Base-by-base conservation (phyloP, 2,888 invertebrate genomes). In the Dryomyza anilis region DNA sequence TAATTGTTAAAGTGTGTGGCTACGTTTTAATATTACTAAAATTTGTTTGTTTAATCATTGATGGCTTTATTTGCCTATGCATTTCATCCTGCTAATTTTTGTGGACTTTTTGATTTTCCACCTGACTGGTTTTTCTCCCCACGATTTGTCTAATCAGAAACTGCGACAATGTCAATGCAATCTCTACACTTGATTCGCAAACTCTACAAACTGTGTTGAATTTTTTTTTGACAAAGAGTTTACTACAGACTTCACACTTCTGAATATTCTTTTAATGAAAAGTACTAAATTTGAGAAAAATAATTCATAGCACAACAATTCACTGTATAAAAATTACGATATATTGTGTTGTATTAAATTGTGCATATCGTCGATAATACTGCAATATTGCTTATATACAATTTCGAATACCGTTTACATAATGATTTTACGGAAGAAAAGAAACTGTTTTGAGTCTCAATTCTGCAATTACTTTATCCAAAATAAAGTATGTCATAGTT, bases 101-200 rank as follows among this genome's bases (percentile, higher is more conserved):
- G n/a, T n/a, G n/a, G n/a, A n/a, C 19, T 25, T 33, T 14, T 30
- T 14, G n/a, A 30, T 53, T 53, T 30, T 55, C 29, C 53, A 23
- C 8, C 46, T 21, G 23, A 48, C 48, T 25, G 21, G 23, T 14
- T n/a, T 25, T 36, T 21, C n/a, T 36, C 19, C 6, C 14, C 50
- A 50, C 25, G 25, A 25, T 50, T 50, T 50, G 23, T 53, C 21
- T 36, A 55, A 55, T 55, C 33, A 36, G 33, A 33, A 8, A 2
- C 19, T n/a, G 27, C 43, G 16, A 27, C 21, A 57, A 55, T 57
- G 57, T 39, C 57, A 27, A 53, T 33, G 6, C 2, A 53, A 53
- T 29, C 16, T 53, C 53, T 53, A 53, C 53, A 53, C 33, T n/a
- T 53, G 53, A 53, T 30, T 12, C 5, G n/a, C n/a, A n/a, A 57